These are phyloP conservation scores for Belgica antarctica DNA, from an alignment of 2,888 invertebrate species.

Conservation along the genomic window DNA sequence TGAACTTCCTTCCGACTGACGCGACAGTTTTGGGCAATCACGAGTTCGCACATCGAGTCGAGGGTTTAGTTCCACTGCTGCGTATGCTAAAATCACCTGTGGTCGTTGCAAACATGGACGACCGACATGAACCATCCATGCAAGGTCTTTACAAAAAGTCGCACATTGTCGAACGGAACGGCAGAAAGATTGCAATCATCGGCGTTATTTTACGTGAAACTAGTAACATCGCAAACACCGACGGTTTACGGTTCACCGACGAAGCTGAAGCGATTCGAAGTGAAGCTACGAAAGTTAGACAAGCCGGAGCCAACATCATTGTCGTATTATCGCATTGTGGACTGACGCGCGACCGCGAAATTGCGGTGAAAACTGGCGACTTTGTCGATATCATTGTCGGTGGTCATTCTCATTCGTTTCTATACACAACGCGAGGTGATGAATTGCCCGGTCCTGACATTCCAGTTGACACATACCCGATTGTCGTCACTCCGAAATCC, in stretches of 20 bases:
- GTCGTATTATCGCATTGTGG: slow-evolving; percentile 81
- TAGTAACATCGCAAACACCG: slow-evolving; percentile 65
- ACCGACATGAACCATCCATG: slow-evolving; percentile 64
- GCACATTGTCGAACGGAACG: slow-evolving; percentile 61
- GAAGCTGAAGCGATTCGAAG: slow-evolving; percentile 65
- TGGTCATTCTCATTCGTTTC: slow-evolving; percentile 76
- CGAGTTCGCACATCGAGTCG: slow-evolving; percentile 77
- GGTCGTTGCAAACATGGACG: slow-evolving; percentile 74
- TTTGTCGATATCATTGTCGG: slow-evolving; percentile 80
- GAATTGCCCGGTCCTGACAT: slow-evolving; percentile 58
- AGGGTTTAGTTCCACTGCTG: slow-evolving; percentile 71
- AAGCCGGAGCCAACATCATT: slow-evolving; percentile 69
- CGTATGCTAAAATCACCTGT: slow-evolving; percentile 64
- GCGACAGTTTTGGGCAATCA: slow-evolving; percentile 83
- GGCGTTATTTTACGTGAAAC: slow-evolving; percentile 72
- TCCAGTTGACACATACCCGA: slow-evolving; percentile 67
- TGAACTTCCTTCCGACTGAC: slow-evolving; percentile 73
- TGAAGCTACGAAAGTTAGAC: slow-evolving; percentile 64
- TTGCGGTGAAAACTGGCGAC: slow-evolving; percentile 65
- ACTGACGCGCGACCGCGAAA: slow-evolving; percentile 64
- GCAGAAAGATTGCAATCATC: slow-evolving; percentile 71
- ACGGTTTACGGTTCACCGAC: slow-evolving; percentile 65
- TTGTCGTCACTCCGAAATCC: slow-evolving; percentile 60
- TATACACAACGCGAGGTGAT: slow-evolving; percentile 62
- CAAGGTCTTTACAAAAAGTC: slow-evolving; percentile 65